Evolutionary conservation across 2,113 vertebrate species (phyloP).

Genomic region (Sylvia atricapilla): DNA sequence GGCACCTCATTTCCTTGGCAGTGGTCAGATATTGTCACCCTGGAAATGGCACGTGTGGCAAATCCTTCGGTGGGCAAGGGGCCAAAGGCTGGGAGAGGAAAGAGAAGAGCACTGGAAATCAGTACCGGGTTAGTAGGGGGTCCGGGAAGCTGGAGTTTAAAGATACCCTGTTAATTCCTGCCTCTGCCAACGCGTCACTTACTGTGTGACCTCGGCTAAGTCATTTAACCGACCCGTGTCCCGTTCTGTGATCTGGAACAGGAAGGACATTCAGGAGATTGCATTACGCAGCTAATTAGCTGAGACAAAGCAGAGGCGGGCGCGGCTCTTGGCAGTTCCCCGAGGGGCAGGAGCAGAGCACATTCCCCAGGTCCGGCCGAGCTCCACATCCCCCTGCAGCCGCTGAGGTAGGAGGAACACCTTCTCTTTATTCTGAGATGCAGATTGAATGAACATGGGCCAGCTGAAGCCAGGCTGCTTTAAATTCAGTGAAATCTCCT

Average conservation of each 20-base stretch:
- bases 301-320: background rate
- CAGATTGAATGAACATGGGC: background rate
- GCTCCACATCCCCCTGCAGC: background rate
- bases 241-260: background rate
- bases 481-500: background rate
- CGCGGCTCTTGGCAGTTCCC: background rate
- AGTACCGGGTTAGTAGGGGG: background rate
- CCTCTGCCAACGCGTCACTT: slow-evolving; percentile 3
- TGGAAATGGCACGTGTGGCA: rapidly evolving
- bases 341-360: background rate
- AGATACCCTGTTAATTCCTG: background rate
- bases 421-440: background rate
- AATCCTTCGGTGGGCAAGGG: background rate
- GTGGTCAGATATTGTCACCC: background rate
- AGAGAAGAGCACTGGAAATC: background rate
- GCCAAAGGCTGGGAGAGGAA: background rate
- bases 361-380: background rate
- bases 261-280: background rate
- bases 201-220: background rate
- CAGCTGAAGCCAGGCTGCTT: background rate
- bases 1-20: background rate
- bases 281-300: background rate
- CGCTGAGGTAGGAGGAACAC: background rate
- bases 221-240: background rate
- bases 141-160: background rate